Evolutionary conservation across 2,888 invertebrate genomes (phyloP).

Genomic region (Blastobasis lacticolella): DNA sequence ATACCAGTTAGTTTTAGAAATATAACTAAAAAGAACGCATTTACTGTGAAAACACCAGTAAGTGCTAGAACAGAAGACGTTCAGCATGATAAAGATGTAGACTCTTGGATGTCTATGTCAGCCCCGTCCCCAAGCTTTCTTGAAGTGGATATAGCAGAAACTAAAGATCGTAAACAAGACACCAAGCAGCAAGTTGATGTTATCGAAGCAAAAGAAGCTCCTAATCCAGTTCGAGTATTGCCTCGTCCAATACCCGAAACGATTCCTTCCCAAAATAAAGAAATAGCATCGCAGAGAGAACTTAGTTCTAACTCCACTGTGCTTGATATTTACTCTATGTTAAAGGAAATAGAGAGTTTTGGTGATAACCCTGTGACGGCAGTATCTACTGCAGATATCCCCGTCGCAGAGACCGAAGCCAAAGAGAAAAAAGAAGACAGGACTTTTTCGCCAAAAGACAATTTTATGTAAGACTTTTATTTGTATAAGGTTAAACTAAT

Average conservation of each 20-base stretch:
- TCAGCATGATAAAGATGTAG: conserved; percentile 61
- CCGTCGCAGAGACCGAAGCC: no score
- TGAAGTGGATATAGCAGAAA: conserved; percentile 29
- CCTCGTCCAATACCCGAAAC: conserved; percentile 8
- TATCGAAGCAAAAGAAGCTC: conserved; percentile 10
- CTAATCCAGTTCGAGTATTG: background rate
- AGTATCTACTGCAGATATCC: conserved; percentile 1
- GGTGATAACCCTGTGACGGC: conserved; percentile 54
- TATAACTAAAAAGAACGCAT: conserved; percentile 43
- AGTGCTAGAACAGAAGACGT: conserved; percentile 60
- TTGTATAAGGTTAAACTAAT: conserved; percentile 25
- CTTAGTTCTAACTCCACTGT: conserved; percentile 53
- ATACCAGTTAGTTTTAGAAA: conserved; percentile 30
- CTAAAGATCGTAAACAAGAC: no score
- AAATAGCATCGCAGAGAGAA: conserved; percentile 31
- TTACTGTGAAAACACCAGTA: conserved; percentile 36
- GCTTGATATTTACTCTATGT: conserved; percentile 66
- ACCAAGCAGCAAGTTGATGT: conserved; percentile 7
- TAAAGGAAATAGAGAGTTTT: conserved; percentile 66
- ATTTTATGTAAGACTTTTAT: conserved; percentile 58
- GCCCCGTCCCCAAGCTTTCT: conserved; percentile 49
- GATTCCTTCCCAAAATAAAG: conserved; percentile 17
- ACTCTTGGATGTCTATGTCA: conserved; percentile 67
- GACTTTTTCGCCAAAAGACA: conserved; percentile 46
- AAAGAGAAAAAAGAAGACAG: conserved; percentile 12